These are phyloP conservation scores for Lates japonicus DNA, from an alignment of 2,797 vertebrate genomes.

Conservation along the genomic window DNA sequence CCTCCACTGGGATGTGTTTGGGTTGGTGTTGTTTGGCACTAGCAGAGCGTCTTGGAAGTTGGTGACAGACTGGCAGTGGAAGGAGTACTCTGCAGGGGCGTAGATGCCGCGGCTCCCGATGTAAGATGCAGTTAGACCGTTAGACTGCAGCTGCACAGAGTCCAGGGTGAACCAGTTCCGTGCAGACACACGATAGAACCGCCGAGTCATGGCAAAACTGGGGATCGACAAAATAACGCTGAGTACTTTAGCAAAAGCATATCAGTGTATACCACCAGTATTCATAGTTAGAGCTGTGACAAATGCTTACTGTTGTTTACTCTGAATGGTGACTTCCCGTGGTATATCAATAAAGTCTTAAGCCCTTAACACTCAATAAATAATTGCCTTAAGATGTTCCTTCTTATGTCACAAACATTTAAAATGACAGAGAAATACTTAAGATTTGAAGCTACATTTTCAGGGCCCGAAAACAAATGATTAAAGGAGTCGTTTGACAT, in stretches of 20 bases:
- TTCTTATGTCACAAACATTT: no score
- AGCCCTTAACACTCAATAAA: no score
- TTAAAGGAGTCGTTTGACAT: no score
- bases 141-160: conserved; percentile 78
- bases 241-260: not conserved
- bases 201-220: conserved; percentile 85
- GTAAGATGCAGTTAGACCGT: conserved; percentile 62
- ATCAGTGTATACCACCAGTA: not conserved
- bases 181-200: conserved; percentile 86
- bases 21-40: conserved; percentile 22
- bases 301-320: not conserved
- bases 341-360: no score
- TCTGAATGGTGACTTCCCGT: no score
- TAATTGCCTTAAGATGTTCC: no score
- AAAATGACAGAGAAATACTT: no score
- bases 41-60: conserved; percentile 79
- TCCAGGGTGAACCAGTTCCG: conserved; percentile 88
- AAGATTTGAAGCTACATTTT: no score
- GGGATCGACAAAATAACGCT: conserved; percentile 11
- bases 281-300: not conserved
- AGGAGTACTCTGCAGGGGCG: conserved; percentile 90
- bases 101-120: conserved; percentile 80
- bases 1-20: conserved; percentile 72
- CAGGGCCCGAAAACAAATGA: no score
- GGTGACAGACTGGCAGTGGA: conserved; percentile 87